Conservation (phyloP, 2,113 vertebrate species). For the Chloebia gouldiae region DNA sequence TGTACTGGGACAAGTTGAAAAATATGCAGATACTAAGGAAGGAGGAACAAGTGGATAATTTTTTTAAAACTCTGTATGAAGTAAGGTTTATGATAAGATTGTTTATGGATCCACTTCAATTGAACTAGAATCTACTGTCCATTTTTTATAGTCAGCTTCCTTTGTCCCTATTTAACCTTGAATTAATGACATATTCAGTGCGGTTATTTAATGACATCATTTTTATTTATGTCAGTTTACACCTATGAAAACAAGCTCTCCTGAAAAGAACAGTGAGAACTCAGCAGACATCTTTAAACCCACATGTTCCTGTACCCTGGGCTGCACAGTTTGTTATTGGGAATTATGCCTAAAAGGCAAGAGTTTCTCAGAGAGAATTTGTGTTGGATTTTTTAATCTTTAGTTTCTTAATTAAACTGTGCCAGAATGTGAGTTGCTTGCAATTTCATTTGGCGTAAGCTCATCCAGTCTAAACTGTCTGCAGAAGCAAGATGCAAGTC, state of each 20-base stretch:
- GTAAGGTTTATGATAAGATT: background rate
- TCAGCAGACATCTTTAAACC: background rate
- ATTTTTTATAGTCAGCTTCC: background rate
- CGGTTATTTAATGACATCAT: background rate
- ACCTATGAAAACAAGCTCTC: background rate
- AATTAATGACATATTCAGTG: background rate
- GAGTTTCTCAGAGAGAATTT: slow-evolving; percentile 5
- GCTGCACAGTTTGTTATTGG: slow-evolving; percentile 51
- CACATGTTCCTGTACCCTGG: background rate
- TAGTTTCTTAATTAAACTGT: slow-evolving; percentile 36
- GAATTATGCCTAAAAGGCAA: slow-evolving; percentile 51
- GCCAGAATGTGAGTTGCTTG: slow-evolving; percentile 1
- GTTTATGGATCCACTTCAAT: background rate
- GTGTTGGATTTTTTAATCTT: background rate
- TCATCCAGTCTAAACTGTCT: slow-evolving; percentile 33
- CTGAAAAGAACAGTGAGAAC: slow-evolving; percentile 19
- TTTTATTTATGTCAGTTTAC: slow-evolving; percentile 10
- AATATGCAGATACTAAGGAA: background rate
- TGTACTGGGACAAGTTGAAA: background rate
- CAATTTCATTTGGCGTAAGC: slow-evolving; percentile 60
- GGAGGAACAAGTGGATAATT: background rate
- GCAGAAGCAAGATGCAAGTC: background rate
- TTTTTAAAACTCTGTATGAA: background rate
- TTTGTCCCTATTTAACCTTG: slow-evolving; percentile 25
- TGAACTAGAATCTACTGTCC: background rate